phyloP scores from a whole-genome alignment of 2,797 vertebrate genomes.

The Chaetophractus vellerosus region DNA sequence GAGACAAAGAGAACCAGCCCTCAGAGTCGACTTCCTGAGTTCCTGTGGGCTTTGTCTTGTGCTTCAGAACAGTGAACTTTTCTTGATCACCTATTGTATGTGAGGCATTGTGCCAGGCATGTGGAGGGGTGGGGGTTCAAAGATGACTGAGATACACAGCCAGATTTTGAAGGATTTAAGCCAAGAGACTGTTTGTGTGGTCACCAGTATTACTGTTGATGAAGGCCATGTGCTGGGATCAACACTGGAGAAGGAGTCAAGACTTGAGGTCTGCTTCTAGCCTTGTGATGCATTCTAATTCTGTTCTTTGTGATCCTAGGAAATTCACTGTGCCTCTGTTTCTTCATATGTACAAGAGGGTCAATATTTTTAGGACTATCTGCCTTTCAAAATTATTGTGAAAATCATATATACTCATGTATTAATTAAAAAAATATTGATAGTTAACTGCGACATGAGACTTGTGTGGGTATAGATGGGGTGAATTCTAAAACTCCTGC shows the following conservation, averaged over 20 bases:
- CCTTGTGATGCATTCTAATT: neutral
- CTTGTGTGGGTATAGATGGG: neutral
- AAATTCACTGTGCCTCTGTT: neutral
- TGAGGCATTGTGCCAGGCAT: neutral
- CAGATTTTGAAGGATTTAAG: neutral
- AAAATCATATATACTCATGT: neutral
- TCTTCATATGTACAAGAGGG: neutral
- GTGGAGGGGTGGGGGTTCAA: neutral
- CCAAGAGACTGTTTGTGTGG: neutral
- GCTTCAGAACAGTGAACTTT: neutral
- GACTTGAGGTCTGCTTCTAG: neutral
- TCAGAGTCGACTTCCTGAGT: neutral
- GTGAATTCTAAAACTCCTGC: neutral
- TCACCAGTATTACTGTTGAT: neutral
- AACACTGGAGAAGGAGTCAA: neutral
- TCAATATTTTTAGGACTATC: neutral
- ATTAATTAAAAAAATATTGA: neutral
- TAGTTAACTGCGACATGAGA: neutral
- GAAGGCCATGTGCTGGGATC: accelerated
- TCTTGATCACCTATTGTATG: neutral
- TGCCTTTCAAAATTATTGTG: neutral
- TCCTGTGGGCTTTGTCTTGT: neutral
- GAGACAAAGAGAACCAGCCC: neutral
- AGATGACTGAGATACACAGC: neutral
- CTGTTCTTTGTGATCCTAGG: neutral